Evolutionary conservation across 2,888 invertebrate genomes (phyloP).

Genomic region (Ormyrus pomaceus): DNA sequence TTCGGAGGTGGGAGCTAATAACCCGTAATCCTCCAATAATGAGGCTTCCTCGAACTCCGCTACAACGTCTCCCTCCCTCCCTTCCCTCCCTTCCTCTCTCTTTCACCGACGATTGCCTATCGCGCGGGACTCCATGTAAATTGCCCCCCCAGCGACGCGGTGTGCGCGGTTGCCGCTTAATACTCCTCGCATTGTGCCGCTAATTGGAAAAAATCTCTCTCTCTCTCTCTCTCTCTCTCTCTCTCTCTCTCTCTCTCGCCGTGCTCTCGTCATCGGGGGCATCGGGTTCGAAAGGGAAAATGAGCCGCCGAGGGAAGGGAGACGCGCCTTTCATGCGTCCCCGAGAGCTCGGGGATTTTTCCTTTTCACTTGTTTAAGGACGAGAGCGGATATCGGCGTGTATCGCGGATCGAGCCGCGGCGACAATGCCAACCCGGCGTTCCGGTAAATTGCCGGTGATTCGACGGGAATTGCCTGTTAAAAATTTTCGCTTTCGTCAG

Average conservation of each 20-base stretch:
- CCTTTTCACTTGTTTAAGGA: too few species aligned
- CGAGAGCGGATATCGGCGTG: too few species aligned
- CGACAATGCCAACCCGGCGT: too few species aligned
- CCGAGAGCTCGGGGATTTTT: too few species aligned
- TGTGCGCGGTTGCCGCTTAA: background rate
- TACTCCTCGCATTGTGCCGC: constrained; percentile 2
- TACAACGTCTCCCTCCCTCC: constrained; percentile 26
- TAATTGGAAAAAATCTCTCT: constrained; percentile 27
- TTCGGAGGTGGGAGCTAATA: constrained; percentile 67
- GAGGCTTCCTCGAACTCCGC: constrained; percentile 62
- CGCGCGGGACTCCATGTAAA: constrained; percentile 22
- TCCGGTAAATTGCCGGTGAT: too few species aligned
- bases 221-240: background rate
- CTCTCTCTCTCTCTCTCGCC: background rate
- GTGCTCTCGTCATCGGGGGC: background rate
- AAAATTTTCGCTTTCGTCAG: too few species aligned
- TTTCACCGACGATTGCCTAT: constrained; percentile 20
- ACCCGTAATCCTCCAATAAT: constrained; percentile 73
- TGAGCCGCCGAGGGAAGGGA: background rate
- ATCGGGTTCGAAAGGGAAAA: background rate
- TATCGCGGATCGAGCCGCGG: too few species aligned
- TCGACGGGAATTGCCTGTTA: too few species aligned
- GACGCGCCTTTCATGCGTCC: background rate
- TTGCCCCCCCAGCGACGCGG: background rate
- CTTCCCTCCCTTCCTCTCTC: constrained; percentile 1